Base-by-base conservation (phyloP, 2,888 invertebrate genomes). In the Helobdella robusta region DNA sequence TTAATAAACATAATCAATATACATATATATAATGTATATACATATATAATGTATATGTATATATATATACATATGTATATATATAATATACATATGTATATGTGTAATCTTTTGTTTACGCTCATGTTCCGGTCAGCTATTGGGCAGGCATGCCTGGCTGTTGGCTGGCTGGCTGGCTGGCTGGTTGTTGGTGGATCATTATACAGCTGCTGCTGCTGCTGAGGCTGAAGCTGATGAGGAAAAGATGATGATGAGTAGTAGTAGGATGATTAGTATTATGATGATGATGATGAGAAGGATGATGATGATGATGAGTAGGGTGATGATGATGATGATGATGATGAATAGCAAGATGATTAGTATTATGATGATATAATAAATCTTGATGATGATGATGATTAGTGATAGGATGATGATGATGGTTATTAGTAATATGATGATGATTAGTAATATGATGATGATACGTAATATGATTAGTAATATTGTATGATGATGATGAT, bases 231-330 rank as follows among this genome's bases (percentile, higher is more conserved):
- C 23, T 28, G 23, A 23, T 5, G 48, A 48, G 25, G 48, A 48
- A 25, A 25, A 23, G 25, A 25, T 25, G 15, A 6, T 48, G 56
- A 56, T 56, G 28, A 62, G 46, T 28, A 28, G 23, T 28, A 30
- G 28, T 46, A 30, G 0, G 50, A 50, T 28, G 28, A 48, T 48
- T 44, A 61, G 23, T 4, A 34, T 34, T 52, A 63, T 58, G 64
- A 58, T 32, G 64, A 64, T 58, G 64, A 64, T 32, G 64, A 64
- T 32, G 64, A 58, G 28, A 56, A 64, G 52, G 64, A 63, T 58
- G 64, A 59, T 58, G 46, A 62, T 60, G 59, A 60, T 65, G 65
- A 48, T 59, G 65, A 62, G 30, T 28, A 40, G 62, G 44, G 30
- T 65, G 44, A 44, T 65, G 59, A 64, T 64, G 62, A 60, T 15